Evolutionary conservation across 2,113 vertebrate species (phyloP), one percentile per base, ranked within the genome.

Genomic region (Dendrocopos noguchii): DNA sequence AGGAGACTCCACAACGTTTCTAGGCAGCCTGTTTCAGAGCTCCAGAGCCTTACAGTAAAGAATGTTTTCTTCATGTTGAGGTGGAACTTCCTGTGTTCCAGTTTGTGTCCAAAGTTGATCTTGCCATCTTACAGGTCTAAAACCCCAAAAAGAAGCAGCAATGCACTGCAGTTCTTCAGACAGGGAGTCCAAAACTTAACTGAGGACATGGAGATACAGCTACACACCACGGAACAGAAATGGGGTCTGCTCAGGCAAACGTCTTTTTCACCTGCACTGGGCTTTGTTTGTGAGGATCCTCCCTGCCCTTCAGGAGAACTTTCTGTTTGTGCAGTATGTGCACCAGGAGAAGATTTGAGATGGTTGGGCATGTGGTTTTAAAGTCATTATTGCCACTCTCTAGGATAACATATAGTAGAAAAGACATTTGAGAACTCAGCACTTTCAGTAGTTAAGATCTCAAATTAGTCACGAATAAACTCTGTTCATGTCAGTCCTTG

Each of bases 141-240:
- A 66, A 79, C 28, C 12, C 27, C 13, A 15, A 16, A 53, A 29
- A 31, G 52, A 28, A 53, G 44, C 33, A 56, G 15, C 0, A 7
- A 21, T 8, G 9, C 1, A 10, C 59, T 56, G 47, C 18, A 2
- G 28, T 8, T 0, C 42, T n/a, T 67, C 70, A 25, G 47, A 8
- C 29, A 42, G 78, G 61, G 39, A 75, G 59, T 5, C 55, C 71
- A 52, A 15, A 1, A 12, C 2, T 24, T 9, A 10, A 5, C 0
- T 25, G 61, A 47, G 52, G 66, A 3, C 1, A 7, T 36, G n/a
- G 61, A 79, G 63, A 33, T 7, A 42, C 34, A 36, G 22, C 36
- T 10, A 4, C 0, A 0, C 12, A 42, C 42, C 0, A 1, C 12
- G 12, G 28, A 39, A 55, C 24, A 59, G n/a, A 46, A 84, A 31